Base-by-base conservation (phyloP, 2,888 invertebrate genomes). In the Drosophila lutescens region DNA sequence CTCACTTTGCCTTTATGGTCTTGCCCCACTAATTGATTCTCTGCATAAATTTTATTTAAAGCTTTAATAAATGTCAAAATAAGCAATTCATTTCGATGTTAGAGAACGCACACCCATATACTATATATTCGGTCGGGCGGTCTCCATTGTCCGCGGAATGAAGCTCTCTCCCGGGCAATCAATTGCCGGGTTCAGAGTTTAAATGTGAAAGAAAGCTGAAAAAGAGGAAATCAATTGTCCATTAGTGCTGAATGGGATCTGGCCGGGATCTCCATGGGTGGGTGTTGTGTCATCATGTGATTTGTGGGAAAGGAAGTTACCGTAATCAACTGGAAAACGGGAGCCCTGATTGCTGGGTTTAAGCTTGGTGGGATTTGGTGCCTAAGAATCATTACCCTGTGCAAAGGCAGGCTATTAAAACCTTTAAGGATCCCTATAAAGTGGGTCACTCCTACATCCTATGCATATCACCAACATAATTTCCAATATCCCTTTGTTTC, bases 11-110 rank as follows among this genome's bases (percentile, higher is more conserved):
- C 51, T 65, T 69, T 66, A 47, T 70, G 81, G 54, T 74, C 66
- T 51, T 69, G 68, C 69, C 59, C 62, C 71, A 65, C 86, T 88
- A 86, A 86, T 88, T 86, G 88, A 88, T 86, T 86, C 77, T 86
- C 80, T 86, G 84, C 86, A 88, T 86, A 88, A 86, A 86, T 86
- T 86, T 82, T 88, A 86, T 86, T 86, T 86, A 86, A 88, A 88
- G 84, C 84, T 86, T 86, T 88, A 85, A 86, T 88, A 86, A 87
- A 87, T 87, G 86, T 88, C 86, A 87, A 88, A 88, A 86, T 88
- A 87, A 88, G 86, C 88, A 88, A 86, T 86, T 86, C 88, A 86
- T 86, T 86, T 86, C 80, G 86, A 86, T 88, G 84, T 88, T 88
- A 88, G 83, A 84, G 83, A 74, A 76, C 79, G 70, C 74, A 47